Base-by-base conservation (phyloP, 2,888 invertebrate genomes). In the Notodonta dromedarius region DNA sequence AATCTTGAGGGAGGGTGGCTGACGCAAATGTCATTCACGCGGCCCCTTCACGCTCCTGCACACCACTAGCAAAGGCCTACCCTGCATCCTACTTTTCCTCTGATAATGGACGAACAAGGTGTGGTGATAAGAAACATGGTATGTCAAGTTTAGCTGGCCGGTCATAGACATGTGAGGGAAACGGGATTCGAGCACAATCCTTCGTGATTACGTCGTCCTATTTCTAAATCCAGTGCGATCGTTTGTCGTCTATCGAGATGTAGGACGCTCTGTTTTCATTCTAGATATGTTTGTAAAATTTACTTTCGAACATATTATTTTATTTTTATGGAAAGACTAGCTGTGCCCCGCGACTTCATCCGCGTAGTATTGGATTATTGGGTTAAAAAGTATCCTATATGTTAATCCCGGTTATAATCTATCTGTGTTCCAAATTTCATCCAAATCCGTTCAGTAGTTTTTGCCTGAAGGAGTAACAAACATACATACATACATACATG, bases 21-120 rank as follows among this genome's bases (percentile, higher is more conserved):
- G 88, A 88, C 84, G 86, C 84, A 88, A 89, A 90, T 88, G 89
- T 86, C 86, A 87, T 88, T 88, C 86, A 83, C 86, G 82, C 83
- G 79, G 85, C 83, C 88, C 87, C 84, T 86, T 85, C 81, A 82
- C 80, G 82, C 79, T 73, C 77, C 63, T 62, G 66, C 67, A 69
- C 74, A 69, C 85, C 83, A 83, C 61, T 56, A 55, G 61, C 46
- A 55, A 56, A 71, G 77, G 80, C 57, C 86, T 75, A 39, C 79
- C 77, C 62, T 59, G 52, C 70, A 75, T 65, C 71, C 67, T 67
- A 56, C 66, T 14, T 39, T 50, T 42, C 35, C 56, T 53, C 32
- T 11, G 48, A 62, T 74, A 60, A 35, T 50, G 59, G 76, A 57
- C 68, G 57, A 67, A 70, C 59, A 73, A 16, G 66, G 76, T 76